These are phyloP conservation scores for Hemicrepidius hirtus DNA, from an alignment of 2,888 invertebrate genomes.

Conservation along the genomic window DNA sequence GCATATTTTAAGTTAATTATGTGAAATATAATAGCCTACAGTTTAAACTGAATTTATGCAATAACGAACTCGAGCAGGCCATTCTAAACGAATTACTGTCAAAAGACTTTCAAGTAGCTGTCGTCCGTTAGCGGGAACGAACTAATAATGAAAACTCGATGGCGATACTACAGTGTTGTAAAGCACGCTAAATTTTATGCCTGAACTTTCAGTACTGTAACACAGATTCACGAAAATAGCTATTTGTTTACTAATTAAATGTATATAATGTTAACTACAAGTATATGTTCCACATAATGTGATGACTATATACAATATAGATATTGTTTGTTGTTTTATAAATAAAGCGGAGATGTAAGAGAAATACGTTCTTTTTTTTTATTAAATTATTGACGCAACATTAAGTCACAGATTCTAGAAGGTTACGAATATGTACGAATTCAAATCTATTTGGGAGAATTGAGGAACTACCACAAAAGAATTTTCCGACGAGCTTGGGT, in stretches of 20 bases:
- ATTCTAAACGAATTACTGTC: slow-evolving; percentile 55
- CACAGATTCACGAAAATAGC: slow-evolving; percentile 46
- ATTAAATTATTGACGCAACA: neutral
- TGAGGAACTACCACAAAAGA: too few relatives aligned
- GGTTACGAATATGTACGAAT: too few relatives aligned
- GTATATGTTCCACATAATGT: slow-evolving; percentile 58
- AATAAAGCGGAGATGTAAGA: slow-evolving; percentile 55
- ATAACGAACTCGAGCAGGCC: slow-evolving; percentile 45
- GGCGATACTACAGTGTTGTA: slow-evolving; percentile 1
- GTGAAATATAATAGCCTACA: slow-evolving; percentile 50
- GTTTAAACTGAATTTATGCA: slow-evolving; percentile 51
- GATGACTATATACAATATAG: slow-evolving; percentile 60
- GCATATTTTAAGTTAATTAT: slow-evolving; percentile 52
- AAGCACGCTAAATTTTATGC: slow-evolving; percentile 26
- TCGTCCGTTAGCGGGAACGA: slow-evolving; percentile 38
- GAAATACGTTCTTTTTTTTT: neutral
- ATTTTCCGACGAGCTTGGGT: too few relatives aligned
- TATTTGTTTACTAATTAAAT: slow-evolving; percentile 46
- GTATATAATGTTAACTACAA: slow-evolving; percentile 59
- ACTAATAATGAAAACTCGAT: slow-evolving; percentile 30
- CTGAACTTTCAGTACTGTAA: slow-evolving; percentile 1
- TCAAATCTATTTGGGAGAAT: too few relatives aligned
- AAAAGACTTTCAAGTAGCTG: slow-evolving; percentile 52
- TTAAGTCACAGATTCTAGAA: too few relatives aligned
- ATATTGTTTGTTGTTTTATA: slow-evolving; percentile 64